phyloP scores from a whole-genome alignment of 2,113 vertebrate genomes.

The Amblyopsis rosae region DNA sequence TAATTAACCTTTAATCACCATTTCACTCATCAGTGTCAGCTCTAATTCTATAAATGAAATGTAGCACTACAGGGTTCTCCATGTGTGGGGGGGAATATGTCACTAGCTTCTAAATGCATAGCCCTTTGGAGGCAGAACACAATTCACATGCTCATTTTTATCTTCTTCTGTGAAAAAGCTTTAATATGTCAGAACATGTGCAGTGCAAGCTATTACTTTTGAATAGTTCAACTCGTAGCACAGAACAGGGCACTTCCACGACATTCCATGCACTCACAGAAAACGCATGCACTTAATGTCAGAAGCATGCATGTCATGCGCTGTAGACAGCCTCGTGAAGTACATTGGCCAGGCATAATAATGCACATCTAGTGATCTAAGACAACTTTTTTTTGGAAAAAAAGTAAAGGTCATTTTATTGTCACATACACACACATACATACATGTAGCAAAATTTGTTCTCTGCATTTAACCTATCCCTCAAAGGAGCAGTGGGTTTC shows the following conservation, averaged over 20 bases:
- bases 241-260: not conserved
- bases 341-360: not conserved
- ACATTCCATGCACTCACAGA: not conserved
- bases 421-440: too few species aligned
- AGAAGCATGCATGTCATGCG: slow-evolving; percentile 1
- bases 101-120: slow-evolving; percentile 36
- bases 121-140: slow-evolving; percentile 24
- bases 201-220: slow-evolving; percentile 30
- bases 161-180: slow-evolving; percentile 15
- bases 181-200: slow-evolving; percentile 45
- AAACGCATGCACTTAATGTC: slow-evolving; percentile 28
- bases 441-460: too few species aligned
- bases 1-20: slow-evolving; percentile 51
- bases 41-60: slow-evolving; percentile 36
- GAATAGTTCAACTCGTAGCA: slow-evolving; percentile 15
- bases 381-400: too few species aligned
- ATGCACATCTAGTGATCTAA: too few species aligned
- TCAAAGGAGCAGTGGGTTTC: too few species aligned
- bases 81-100: not conserved
- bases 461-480: too few species aligned
- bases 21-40: slow-evolving; percentile 33
- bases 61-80: slow-evolving; percentile 11
- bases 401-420: too few species aligned
- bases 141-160: slow-evolving; percentile 1
- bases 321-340: not conserved